Conservation (phyloP, 2,113 vertebrate genomes). For the Cyprinus carpio region DNA sequence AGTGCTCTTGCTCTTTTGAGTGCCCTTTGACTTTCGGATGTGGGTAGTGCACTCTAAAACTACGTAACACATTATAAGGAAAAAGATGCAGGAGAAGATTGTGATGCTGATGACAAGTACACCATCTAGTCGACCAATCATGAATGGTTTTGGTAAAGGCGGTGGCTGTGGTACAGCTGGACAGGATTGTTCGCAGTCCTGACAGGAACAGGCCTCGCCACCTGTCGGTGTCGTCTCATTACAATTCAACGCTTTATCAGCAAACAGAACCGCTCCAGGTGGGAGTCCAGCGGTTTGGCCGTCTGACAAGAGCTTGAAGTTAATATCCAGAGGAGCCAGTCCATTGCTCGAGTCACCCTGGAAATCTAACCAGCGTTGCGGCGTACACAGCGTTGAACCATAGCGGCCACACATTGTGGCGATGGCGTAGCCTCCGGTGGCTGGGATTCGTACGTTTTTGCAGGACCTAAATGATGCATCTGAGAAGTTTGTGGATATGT, state of each 20-base stretch:
- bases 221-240: constrained; percentile 51
- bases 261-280: constrained; percentile 68
- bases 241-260: constrained; percentile 64
- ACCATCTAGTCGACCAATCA: constrained; percentile 65
- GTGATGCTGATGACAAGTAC: constrained; percentile 71
- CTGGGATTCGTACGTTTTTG: constrained; percentile 78
- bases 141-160: constrained; percentile 63
- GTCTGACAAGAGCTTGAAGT: constrained; percentile 74
- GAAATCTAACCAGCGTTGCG: constrained; percentile 90
- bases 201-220: constrained; percentile 79
- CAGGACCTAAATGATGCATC: constrained; percentile 82
- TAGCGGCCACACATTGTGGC: constrained; percentile 88
- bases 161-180: constrained; percentile 58
- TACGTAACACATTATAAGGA: constrained; percentile 53
- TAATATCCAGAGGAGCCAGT: constrained; percentile 85
- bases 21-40: accelerated
- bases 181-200: constrained; percentile 83
- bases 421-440: constrained; percentile 83
- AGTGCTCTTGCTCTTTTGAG: constrained; percentile 36
- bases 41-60: background rate
- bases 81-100: constrained; percentile 60
- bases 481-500: constrained; percentile 70
- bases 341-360: constrained; percentile 90
- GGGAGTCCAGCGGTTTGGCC: constrained; percentile 49
- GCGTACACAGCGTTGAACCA: constrained; percentile 79